A percentile compares a stretch with the other conserved stretches of the same genome.
phyloP scores from a whole-genome alignment of 2,797 vertebrate genomes.

The Spatula versicolor region DNA sequence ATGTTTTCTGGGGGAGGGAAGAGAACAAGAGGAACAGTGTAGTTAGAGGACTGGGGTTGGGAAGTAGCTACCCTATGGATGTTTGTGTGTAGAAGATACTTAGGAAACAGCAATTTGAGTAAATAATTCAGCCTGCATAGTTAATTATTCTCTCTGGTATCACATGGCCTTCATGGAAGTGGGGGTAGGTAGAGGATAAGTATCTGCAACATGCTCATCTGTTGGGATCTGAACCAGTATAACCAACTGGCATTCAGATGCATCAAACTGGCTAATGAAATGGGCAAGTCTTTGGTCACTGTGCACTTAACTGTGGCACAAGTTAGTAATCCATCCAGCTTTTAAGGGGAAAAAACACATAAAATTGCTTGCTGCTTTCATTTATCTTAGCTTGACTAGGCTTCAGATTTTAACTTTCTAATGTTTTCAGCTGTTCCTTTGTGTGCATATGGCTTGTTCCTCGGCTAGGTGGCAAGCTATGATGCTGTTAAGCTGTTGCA shows the following conservation, averaged over 20 bases:
- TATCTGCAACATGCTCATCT: not conserved
- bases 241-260: not conserved
- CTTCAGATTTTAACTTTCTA: not conserved
- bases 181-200: not conserved
- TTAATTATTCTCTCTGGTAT: not conserved
- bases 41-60: not conserved
- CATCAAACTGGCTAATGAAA: not conserved
- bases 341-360: not conserved
- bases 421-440: not conserved
- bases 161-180: not conserved
- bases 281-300: not conserved
- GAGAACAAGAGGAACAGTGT: not conserved
- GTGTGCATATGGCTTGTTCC: not conserved
- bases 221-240: not conserved
- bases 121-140: not conserved
- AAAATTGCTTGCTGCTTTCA: not conserved
- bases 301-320: not conserved
- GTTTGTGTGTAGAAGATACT: not conserved
- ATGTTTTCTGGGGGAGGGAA: not conserved
- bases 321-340: not conserved
- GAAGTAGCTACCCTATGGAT: not conserved
- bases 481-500: not conserved
- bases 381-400: fast-evolving
- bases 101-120: not conserved
- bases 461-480: not conserved